A percentile compares a stretch with the other conserved stretches of the same genome.
Conservation (phyloP, 2,797 vertebrate species). For the Coluber constrictor region DNA sequence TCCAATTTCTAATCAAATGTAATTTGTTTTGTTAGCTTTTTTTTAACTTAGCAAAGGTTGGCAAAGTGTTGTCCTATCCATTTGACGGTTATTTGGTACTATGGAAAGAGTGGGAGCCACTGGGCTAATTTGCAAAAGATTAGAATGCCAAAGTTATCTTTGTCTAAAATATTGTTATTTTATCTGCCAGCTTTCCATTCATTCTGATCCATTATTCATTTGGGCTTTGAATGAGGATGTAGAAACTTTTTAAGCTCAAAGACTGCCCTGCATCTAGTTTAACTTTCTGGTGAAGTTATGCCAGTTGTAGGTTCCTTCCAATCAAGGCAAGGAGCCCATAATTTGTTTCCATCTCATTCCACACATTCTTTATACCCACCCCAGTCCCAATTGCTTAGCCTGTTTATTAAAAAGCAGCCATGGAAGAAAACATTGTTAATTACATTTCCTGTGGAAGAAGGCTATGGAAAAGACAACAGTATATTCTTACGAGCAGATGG, state of each 20-base stretch:
- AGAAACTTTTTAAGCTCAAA: neutral
- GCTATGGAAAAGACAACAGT: neutral
- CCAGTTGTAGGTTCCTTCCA: neutral
- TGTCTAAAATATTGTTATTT: neutral
- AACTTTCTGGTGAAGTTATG: neutral
- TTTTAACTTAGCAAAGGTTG: neutral
- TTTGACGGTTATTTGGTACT: neutral
- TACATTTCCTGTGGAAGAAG: neutral
- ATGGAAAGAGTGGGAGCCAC: neutral
- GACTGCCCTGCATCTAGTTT: neutral
- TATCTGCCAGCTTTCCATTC: neutral
- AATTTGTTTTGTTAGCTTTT: neutral
- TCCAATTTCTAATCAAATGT: neutral
- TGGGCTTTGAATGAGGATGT: neutral
- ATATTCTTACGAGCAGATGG: neutral
- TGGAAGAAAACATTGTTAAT: neutral
- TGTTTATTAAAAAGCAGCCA: neutral
- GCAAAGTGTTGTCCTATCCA: neutral
- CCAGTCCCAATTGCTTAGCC: neutral
- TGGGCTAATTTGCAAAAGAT: neutral
- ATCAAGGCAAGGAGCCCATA: neutral
- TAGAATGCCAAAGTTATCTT: neutral
- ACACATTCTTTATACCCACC: neutral
- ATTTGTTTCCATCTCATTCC: neutral
- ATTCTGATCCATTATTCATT: neutral